Evolutionary conservation across 2,113 vertebrate genomes (phyloP).

Genomic region (Verasper variegatus): DNA sequence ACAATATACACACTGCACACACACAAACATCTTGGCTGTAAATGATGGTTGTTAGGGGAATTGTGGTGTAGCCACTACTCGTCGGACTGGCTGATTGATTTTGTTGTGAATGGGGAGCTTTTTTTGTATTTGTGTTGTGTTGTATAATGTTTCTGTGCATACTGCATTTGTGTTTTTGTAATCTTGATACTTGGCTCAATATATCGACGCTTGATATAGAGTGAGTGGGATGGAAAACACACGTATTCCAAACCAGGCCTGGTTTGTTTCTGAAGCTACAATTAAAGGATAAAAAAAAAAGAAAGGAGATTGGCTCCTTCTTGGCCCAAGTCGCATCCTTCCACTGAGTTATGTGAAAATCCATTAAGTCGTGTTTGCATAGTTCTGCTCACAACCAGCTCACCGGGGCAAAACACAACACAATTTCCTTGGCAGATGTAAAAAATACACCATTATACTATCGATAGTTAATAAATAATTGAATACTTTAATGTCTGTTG

Average conservation of each 20-base stretch:
- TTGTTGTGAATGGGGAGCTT: neutral
- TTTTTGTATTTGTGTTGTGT: neutral
- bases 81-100: conserved; percentile 32
- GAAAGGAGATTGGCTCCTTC: too few relatives aligned
- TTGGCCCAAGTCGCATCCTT: too few relatives aligned
- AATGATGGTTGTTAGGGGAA: conserved; percentile 8
- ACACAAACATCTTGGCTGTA: neutral
- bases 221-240: neutral
- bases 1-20: neutral
- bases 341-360: too few relatives aligned
- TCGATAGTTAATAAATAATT: too few relatives aligned
- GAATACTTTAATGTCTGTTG: too few relatives aligned
- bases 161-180: neutral
- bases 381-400: too few relatives aligned
- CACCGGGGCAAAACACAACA: too few relatives aligned
- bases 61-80: conserved; percentile 1
- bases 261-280: neutral
- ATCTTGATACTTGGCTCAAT: neutral
- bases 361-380: too few relatives aligned
- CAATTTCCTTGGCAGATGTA: too few relatives aligned
- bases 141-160: neutral
- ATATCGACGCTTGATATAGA: neutral
- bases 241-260: neutral
- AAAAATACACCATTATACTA: too few relatives aligned
- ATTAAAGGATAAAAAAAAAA: too few relatives aligned